Base-by-base conservation (phyloP, 1,140 invertebrate species). In the Achroia grisella region DNA sequence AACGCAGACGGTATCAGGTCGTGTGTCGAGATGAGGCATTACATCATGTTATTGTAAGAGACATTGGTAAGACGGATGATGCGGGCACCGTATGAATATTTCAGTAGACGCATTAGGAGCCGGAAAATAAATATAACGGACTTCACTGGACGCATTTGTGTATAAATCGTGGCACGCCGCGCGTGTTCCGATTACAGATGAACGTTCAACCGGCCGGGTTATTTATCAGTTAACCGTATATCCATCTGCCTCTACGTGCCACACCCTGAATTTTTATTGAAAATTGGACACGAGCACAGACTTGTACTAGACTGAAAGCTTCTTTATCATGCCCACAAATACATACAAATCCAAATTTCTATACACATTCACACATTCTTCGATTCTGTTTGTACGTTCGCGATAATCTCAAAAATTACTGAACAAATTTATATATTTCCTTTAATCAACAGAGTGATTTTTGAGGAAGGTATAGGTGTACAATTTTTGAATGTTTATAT, bases 41-140 rank as follows among this genome's bases (percentile, higher is more conserved):
- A 70, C 56, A 63, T 67, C 66, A 67, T 69, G 64, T 76, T 68
- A 82, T 63, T 67, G 55, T 52, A 62, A 52, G 56, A 62, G 69
- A 66, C 62, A 75, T 71, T 66, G 67, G 55, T 56, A 72, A 74
- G 72, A 80, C 64, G 62, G 66, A 77, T 82, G 63, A 66, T 57
- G 54, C 64, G 74, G 69, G 63, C 65, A 73, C 60, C 59, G 43
- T 63, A 80, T 83, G 76, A 83, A 83, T 83, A 83, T 83, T 80
- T 83, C 76, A 83, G 59, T 51, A 77, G 67, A 57, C 56, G 73
- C 71, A 83, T 83, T 83, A 78, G 73, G 71, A 62, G 56, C 57
- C 55, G 71, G 71, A 76, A 80, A 80, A 82, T 78, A 80, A 78
- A 82, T 76, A 80, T 68, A 65, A 62, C 57, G 48, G 63, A 69